Base-by-base conservation (phyloP, 2,888 invertebrate genomes). In the Auanema freiburgensis region DNA sequence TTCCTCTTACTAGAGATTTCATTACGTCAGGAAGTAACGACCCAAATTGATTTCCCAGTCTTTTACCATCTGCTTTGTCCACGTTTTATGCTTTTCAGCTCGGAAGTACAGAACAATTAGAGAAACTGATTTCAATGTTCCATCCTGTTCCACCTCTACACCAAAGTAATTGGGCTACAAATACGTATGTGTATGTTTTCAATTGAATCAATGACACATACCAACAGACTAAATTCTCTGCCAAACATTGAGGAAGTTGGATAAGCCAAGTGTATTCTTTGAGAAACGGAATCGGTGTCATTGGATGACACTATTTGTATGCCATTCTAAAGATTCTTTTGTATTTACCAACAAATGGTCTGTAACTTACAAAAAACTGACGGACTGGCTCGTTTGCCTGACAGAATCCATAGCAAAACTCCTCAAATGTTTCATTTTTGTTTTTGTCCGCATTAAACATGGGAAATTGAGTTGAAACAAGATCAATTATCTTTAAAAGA, bases 321-420 rank as follows among this genome's bases (percentile, higher is more conserved):
- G 5, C 78, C 78, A 55, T 69, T 74, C 76, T 78, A 58, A 57
- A 77, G 21, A 44, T 33, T 5, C 2, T 16, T 41, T 12, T 42
- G 10, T 10, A 2, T 33, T 54, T 40, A 51, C 14, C n/a, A 24
- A 44, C 44, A 23, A n/a, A 41, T 3, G 8, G 33, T 66, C 6
- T 1, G 18, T 43, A 14, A 52, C 58, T 57, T 21, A 66, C 69
- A 62, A 63, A 70, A 25, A 59, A 79, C 57, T 74, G 71, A 2
- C 65, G 52, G 50, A 79, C 76, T 6, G 79, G 79, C 46, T 79
- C 77, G 62, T 79, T 79, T 8, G 78, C 68, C 49, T 72, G 72
- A 65, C 79, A 79, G 62, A 79, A 79, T 44, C 77, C 76, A 11
- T 66, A 60, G 57, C 79, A 79, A 52, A 79, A 77, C 42, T 79